Base-by-base conservation (phyloP, 2,888 invertebrate species). In the Drosophila falleni region DNA sequence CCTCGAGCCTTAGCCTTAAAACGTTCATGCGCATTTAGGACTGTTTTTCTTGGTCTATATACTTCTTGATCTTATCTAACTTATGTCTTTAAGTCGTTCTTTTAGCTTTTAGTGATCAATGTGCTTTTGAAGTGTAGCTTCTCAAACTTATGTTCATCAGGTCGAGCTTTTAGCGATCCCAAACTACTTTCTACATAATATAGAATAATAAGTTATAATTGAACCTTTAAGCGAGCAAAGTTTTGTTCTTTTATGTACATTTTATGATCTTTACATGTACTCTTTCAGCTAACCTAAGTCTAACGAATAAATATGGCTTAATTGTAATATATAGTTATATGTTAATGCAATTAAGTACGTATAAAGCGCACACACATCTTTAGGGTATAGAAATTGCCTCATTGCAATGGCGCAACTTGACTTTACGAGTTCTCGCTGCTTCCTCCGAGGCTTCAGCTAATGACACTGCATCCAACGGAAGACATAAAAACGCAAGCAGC, bases 391-490 rank as follows among this genome's bases (percentile, higher is more conserved):
- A 29, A 53, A 23, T 55, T 39, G 39, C 11, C 19, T 39, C 37
- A 39, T 29, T 33, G 15, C 19, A 15, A 15, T 35, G 6, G 4
- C 29, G 9, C 16, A 15, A 31, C 29, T 33, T 47, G 35, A 23
- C 8, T 47, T 50, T 31, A 16, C 54, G 49, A 63, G 53, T 51
- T n/a, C 33, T 63, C 15, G 49, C 42, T 1, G 59, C 39, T 31
- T 15, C 39, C 56, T 68, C 44, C 29, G 59, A 47, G 55, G 68
- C 60, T 65, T 65, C 64, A 78, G 78, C 78, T 76, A 76, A 76
- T 78, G 77, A 77, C 71, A 74, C 69, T 78, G 59, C 56, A 77
- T 33, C 35, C 55, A 70, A 29, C 54, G 66, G 66, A 71, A 66
- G 65, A 56, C 53, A 60, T 77, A 54, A 78, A 73, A 73, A 62